A percentile compares a stretch with the other conserved stretches of the same genome.
These are phyloP conservation scores for Adrianichthys oophorus DNA, from an alignment of 2,797 vertebrate species.

Conservation along the genomic window DNA sequence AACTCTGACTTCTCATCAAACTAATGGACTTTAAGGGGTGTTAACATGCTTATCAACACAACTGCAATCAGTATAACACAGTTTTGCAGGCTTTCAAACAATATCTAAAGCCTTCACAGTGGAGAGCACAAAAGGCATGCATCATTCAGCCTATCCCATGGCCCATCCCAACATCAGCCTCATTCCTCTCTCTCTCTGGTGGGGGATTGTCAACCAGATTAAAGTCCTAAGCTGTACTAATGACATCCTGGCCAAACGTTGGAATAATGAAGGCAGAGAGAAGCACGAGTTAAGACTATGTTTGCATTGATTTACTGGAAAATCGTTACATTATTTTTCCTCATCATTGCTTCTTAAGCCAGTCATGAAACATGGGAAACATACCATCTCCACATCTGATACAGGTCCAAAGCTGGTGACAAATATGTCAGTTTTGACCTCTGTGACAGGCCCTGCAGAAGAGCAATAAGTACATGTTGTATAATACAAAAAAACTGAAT, in stretches of 20 bases:
- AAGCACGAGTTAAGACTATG: constrained; percentile 56
- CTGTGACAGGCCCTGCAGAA: constrained; percentile 80
- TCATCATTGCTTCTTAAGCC: constrained; percentile 1
- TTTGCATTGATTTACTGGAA: constrained; percentile 18
- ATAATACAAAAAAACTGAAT: constrained; percentile 9
- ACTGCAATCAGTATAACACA: constrained; percentile 53
- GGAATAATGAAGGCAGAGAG: constrained; percentile 75
- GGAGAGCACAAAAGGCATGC: constrained; percentile 57
- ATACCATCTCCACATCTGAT: constrained; percentile 87
- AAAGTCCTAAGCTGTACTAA: constrained; percentile 83
- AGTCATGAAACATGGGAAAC: constrained; percentile 43
- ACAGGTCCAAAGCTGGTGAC: constrained; percentile 87
- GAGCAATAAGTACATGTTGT: constrained; percentile 22
- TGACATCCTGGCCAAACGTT: constrained; percentile 81
- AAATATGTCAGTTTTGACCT: constrained; percentile 87
- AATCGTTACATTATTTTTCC: constrained; percentile 22
- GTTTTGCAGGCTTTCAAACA: constrained; percentile 51
- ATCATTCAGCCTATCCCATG: constrained; percentile 64
- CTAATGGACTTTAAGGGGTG: constrained; percentile 42
- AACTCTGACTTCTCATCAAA: constrained; percentile 34
- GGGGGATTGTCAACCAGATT: constrained; percentile 81
- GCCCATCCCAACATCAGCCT: constrained; percentile 62
- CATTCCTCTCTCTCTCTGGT: constrained; percentile 43
- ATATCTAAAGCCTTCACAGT: constrained; percentile 50
- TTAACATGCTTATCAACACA: constrained; percentile 45